phyloP scores from a whole-genome alignment of 2,888 invertebrate genomes.

The Aromia moschata region DNA sequence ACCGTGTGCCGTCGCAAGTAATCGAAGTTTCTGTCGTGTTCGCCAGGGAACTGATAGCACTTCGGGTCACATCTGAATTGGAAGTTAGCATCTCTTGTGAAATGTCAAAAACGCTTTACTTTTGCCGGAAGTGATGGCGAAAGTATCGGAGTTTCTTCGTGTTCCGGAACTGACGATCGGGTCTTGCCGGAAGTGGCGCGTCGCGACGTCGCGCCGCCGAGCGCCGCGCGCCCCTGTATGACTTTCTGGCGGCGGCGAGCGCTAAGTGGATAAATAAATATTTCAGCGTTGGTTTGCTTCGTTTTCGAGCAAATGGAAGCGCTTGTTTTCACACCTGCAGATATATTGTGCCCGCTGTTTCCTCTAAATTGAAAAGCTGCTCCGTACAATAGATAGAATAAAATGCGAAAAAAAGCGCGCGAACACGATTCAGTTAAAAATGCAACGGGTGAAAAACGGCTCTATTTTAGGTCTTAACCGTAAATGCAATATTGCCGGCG shows the following conservation, averaged over 20 bases:
- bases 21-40: constrained; percentile 35
- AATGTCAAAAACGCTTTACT: constrained; percentile 46
- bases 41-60: constrained; percentile 44
- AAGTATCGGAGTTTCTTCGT: constrained; percentile 45
- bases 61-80: constrained; percentile 41
- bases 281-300: constrained; percentile 51
- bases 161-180: no score
- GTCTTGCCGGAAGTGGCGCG: no score
- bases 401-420: constrained; percentile 36
- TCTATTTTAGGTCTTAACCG: constrained; percentile 23
- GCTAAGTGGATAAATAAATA: constrained; percentile 58
- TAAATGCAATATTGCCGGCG: constrained; percentile 15
- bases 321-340: constrained; percentile 48
- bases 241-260: constrained; percentile 44
- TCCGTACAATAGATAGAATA: constrained; percentile 36
- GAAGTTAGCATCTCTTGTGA: constrained; percentile 48
- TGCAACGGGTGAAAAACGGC: constrained; percentile 29
- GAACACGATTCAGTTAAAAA: constrained; percentile 36
- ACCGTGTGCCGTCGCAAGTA: constrained; percentile 36
- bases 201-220: constrained; percentile 26
- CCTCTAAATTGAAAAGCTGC: constrained; percentile 44
- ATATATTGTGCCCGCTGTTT: constrained; percentile 41
- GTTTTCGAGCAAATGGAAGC: constrained; percentile 52
- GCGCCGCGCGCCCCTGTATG: constrained; percentile 37
- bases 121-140: constrained; percentile 46